Evolutionary conservation across 2,888 invertebrate genomes (phyloP).

Genomic region (Trichopria drosophilae): DNA sequence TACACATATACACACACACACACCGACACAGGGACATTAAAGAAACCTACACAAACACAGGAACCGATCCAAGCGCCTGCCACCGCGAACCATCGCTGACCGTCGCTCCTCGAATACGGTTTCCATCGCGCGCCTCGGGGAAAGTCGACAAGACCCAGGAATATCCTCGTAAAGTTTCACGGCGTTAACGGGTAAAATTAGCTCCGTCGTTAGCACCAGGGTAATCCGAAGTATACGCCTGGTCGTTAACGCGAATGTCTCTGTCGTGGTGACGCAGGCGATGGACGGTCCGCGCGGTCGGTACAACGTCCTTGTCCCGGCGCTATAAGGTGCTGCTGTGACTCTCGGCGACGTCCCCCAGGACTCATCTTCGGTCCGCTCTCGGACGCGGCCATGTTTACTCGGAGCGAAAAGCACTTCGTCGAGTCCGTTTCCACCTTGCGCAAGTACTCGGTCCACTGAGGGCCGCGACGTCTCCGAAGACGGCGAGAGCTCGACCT

Average conservation of each 20-base stretch:
- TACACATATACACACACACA: too few relatives aligned
- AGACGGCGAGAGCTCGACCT: background rate
- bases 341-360: constrained; percentile 16
- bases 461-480: background rate
- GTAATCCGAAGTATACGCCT: too few relatives aligned
- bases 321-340: background rate
- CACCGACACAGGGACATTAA: too few relatives aligned
- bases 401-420: constrained; percentile 55
- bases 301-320: background rate
- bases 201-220: too few relatives aligned
- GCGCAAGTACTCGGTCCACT: background rate
- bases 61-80: too few relatives aligned
- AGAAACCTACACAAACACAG: too few relatives aligned
- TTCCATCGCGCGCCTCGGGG: too few relatives aligned
- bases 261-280: background rate
- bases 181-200: too few relatives aligned
- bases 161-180: too few relatives aligned
- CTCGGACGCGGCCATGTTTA: constrained; percentile 58
- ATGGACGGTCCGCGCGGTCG: background rate
- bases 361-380: constrained; percentile 39
- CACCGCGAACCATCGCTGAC: too few relatives aligned
- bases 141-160: too few relatives aligned
- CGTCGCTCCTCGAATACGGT: too few relatives aligned
- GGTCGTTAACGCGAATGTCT: background rate
- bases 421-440: constrained; percentile 37